A percentile compares a stretch with the other conserved stretches of the same genome.
Evolutionary conservation across 1,140 invertebrate genomes (phyloP).

Genomic region (Pentalonia nigronervosa): DNA sequence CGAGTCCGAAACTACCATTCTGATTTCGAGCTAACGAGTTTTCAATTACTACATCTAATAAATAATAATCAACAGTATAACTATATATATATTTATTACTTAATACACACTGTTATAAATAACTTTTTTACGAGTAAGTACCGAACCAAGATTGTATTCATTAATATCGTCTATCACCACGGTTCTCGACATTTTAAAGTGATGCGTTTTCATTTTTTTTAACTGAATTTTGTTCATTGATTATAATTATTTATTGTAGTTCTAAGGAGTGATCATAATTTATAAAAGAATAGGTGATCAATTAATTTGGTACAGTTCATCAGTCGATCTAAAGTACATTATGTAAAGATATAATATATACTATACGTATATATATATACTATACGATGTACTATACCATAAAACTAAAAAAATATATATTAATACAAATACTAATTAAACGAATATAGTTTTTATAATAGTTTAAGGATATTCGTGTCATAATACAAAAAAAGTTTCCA

Average conservation of each 20-base stretch:
- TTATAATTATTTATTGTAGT: background rate
- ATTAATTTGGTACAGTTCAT: background rate
- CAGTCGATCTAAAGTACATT: background rate
- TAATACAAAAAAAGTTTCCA: background rate
- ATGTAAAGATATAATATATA: too few relatives aligned
- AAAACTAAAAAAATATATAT: background rate
- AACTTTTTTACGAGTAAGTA: background rate
- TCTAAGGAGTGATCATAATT: background rate
- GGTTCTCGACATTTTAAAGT: background rate
- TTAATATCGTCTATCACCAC: background rate
- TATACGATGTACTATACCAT: too few relatives aligned
- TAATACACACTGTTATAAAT: background rate
- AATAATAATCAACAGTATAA: background rate
- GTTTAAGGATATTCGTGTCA: background rate
- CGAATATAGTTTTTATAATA: background rate
- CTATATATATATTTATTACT: background rate
- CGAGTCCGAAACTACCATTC: background rate
- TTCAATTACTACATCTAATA: background rate
- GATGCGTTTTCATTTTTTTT: background rate
- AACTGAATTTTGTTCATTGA: background rate
- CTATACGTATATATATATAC: too few relatives aligned
- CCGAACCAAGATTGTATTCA: background rate
- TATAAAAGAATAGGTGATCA: background rate
- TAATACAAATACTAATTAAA: background rate
- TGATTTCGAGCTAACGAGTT: background rate